Evolutionary conservation across 2,888 invertebrate species (phyloP), one percentile per base, ranked within the genome.

Genomic region (Drosophila suboccidentalis): DNA sequence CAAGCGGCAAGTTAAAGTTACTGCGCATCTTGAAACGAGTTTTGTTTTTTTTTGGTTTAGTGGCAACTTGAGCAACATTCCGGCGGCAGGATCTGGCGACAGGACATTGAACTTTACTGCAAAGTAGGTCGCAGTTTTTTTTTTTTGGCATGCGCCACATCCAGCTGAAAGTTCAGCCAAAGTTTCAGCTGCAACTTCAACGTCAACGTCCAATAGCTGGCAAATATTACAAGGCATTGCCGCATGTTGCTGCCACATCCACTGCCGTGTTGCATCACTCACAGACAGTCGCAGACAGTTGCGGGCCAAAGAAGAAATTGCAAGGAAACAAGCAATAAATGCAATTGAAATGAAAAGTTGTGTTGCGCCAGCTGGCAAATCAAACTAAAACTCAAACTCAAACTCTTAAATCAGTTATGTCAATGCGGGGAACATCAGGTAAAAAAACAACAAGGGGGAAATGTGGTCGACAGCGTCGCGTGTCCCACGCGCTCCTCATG

Each of bases 311-410:
- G 46, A 54, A 59, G 61, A 54, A 61, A 64, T 59, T 26, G 47
- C 32, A 54, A 57, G 43, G 46, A n/a, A 4, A 15, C 19, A 49
- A 9, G 36, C 63, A 66, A 15, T 29, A 71, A 66, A 71, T 58
- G 62, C 63, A 59, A 68, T 74, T 51, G 80, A 79, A 76, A 76
- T 75, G 32, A 79, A 79, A 75, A 76, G 68, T 75, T 26, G 11
- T 29, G 8, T 38, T 39, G 60, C 47, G 58, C 15, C 47, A 58
- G 54, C 41, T 55, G 58, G 22, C 11, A 32, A 55, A 26, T 26
- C 26, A 26, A 26, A 26, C 26, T 26, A 5, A 26, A 26, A 26
- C 26, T 26, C 26, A 26, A 26, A 50, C 50, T 41, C 53, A 50
- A 64, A 50, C 59, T 46, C 55, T 46, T 55, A 50, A 68, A 57